phyloP scores from a whole-genome alignment of 2,888 invertebrate species.

The Muscina levida region DNA sequence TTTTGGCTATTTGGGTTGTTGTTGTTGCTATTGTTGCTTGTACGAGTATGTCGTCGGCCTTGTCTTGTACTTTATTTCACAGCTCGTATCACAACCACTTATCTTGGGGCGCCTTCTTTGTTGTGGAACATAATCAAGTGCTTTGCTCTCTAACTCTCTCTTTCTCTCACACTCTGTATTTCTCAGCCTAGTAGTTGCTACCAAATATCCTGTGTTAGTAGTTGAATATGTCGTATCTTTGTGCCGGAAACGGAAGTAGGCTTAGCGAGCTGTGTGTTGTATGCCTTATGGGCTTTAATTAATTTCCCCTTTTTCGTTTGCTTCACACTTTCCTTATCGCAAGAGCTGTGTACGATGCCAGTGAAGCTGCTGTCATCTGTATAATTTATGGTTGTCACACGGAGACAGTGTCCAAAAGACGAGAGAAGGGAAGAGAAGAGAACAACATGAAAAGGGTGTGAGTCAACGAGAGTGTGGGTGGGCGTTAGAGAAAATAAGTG shows the following conservation, averaged over 20 bases:
- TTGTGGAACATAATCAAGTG: slow-evolving; percentile 44
- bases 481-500: neutral
- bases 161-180: neutral
- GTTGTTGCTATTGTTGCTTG: slow-evolving; percentile 16
- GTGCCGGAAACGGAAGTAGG: slow-evolving; percentile 9
- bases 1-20: slow-evolving; percentile 30
- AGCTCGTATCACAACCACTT: neutral
- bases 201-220: neutral
- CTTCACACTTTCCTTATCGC: slow-evolving; percentile 31
- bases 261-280: neutral
- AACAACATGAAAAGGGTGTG: neutral
- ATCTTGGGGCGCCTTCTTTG: slow-evolving; percentile 31
- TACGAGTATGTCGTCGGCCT: neutral
- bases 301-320: slow-evolving; percentile 51
- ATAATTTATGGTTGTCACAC: slow-evolving; percentile 25
- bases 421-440: neutral
- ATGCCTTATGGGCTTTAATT: slow-evolving; percentile 21
- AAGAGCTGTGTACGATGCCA: neutral
- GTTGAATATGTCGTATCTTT: neutral
- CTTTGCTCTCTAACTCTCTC: neutral
- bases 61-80: neutral
- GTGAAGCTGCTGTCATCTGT: slow-evolving; percentile 46
- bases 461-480: neutral
- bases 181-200: neutral
- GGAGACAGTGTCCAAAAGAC: neutral